phyloP scores from a whole-genome alignment of 1,140 invertebrate species.

The Drosophila bifasciata region DNA sequence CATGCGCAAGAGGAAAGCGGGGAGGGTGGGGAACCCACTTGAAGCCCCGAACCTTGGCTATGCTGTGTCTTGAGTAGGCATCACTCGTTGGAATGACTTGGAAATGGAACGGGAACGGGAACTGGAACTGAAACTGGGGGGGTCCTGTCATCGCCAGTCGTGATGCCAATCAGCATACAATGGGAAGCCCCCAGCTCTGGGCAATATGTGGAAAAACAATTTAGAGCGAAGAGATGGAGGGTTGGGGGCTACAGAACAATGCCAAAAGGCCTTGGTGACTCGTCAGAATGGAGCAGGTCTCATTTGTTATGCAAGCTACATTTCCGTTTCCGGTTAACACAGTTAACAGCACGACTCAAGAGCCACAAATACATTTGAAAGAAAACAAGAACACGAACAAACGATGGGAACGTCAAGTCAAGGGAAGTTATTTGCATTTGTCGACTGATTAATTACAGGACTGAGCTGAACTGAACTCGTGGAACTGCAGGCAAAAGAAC shows the following conservation, averaged over 20 bases:
- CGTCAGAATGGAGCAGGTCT: slow-evolving; percentile 52
- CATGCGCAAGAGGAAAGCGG: not conserved
- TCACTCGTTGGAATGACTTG: slow-evolving; percentile 19
- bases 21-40: too few relatives aligned
- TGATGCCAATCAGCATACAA: slow-evolving; percentile 60
- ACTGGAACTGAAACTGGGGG: too few relatives aligned
- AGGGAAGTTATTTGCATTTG: slow-evolving; percentile 71
- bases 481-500: slow-evolving; percentile 4
- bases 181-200: slow-evolving; percentile 12
- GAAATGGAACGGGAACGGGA: slow-evolving; percentile 14
- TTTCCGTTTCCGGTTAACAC: slow-evolving; percentile 78
- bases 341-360: slow-evolving; percentile 54
- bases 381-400: slow-evolving; percentile 38
- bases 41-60: slow-evolving; percentile 22
- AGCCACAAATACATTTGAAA: slow-evolving; percentile 7
- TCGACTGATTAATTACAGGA: slow-evolving; percentile 64
- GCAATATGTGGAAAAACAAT: slow-evolving; percentile 73
- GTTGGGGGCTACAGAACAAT: slow-evolving; percentile 48
- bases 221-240: slow-evolving; percentile 40
- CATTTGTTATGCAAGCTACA: slow-evolving; percentile 79
- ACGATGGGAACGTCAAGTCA: slow-evolving; percentile 63
- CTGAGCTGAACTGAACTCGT: slow-evolving; percentile 1
- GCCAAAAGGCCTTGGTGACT: slow-evolving; percentile 66
- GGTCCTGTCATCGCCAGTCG: slow-evolving; percentile 70
- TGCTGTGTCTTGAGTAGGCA: slow-evolving; percentile 44